phyloP scores from a whole-genome alignment of 2,888 invertebrate genomes.

The Idaea dimidiata region DNA sequence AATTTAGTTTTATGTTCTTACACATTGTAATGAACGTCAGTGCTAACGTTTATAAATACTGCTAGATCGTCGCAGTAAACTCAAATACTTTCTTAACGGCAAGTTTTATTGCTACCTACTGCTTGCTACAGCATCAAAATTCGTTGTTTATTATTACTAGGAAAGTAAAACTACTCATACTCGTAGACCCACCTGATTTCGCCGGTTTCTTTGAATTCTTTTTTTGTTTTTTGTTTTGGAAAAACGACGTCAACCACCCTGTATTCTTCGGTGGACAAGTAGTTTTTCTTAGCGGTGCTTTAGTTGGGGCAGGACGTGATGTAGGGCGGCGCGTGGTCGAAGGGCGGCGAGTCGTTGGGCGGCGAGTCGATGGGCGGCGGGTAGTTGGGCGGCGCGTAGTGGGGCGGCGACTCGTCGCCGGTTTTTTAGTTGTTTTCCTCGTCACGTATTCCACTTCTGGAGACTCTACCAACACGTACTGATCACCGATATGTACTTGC shows the following conservation, averaged over 20 bases:
- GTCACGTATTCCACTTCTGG: slow-evolving; percentile 31
- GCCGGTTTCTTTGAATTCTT: slow-evolving; percentile 50
- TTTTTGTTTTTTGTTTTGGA: slow-evolving; percentile 51
- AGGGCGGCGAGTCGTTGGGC: slow-evolving; percentile 30
- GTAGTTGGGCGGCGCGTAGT: slow-evolving; percentile 36
- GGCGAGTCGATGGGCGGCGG: slow-evolving; percentile 32
- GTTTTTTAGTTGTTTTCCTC: slow-evolving; percentile 36
- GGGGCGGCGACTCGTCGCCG: slow-evolving; percentile 36
- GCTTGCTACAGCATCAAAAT: background rate
- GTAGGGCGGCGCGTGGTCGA: slow-evolving; percentile 37
- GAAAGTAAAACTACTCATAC: slow-evolving; percentile 52
- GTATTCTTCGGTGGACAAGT: slow-evolving; percentile 54
- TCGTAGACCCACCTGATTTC: slow-evolving; percentile 69
- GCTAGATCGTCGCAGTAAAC: background rate
- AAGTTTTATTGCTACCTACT: slow-evolving; percentile 1
- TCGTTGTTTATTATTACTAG: background rate
- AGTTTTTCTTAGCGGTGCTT: slow-evolving; percentile 48
- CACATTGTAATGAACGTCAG: background rate
- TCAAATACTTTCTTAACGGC: slow-evolving; percentile 2
- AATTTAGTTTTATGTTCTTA: background rate
- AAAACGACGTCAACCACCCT: slow-evolving; percentile 61
- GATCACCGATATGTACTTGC: slow-evolving; percentile 41
- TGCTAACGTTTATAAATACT: background rate
- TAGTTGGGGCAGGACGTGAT: slow-evolving; percentile 39
- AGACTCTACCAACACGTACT: slow-evolving; percentile 50